Conservation (phyloP, 2,113 vertebrate genomes). For the Urocolius indicus region DNA sequence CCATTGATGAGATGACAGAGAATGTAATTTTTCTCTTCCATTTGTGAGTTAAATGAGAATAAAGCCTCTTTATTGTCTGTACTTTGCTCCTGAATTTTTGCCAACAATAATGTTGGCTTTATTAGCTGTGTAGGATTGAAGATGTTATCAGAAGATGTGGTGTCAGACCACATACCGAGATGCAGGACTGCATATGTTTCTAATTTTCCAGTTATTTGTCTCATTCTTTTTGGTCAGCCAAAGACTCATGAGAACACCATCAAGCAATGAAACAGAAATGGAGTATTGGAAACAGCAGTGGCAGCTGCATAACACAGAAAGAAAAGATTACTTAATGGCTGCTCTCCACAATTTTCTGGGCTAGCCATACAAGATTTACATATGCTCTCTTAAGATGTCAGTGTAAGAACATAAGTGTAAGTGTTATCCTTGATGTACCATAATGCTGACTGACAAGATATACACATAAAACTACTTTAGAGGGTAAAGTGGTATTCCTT, state of each 20-base stretch:
- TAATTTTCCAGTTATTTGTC: slow-evolving; percentile 47
- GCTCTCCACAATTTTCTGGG: not conserved
- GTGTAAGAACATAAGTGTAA: not conserved
- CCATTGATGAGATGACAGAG: not conserved
- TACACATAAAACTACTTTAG: not conserved
- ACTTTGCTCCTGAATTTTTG: slow-evolving; percentile 15
- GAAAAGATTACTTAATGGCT: not conserved
- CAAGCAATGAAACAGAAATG: not conserved
- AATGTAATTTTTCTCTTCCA: not conserved
- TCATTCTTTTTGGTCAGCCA: slow-evolving; percentile 33
- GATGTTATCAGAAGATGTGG: not conserved
- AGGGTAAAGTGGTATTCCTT: slow-evolving; percentile 5
- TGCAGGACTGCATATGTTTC: slow-evolving; percentile 8
- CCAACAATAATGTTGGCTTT: slow-evolving; percentile 32
- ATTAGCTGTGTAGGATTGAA: not conserved
- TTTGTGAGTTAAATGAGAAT: slow-evolving; percentile 31
- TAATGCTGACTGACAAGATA: slow-evolving; percentile 47
- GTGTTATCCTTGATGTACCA: not conserved
- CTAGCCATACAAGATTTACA: slow-evolving; percentile 6
- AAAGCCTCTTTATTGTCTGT: not conserved
- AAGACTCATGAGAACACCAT: not conserved
- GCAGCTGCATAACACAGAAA: not conserved
- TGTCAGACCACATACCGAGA: slow-evolving; percentile 50
- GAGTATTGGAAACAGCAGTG: not conserved
- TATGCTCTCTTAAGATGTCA: slow-evolving; percentile 17